Base-by-base conservation (phyloP, 2,797 vertebrate genomes). In the Hippocampus kuda region DNA sequence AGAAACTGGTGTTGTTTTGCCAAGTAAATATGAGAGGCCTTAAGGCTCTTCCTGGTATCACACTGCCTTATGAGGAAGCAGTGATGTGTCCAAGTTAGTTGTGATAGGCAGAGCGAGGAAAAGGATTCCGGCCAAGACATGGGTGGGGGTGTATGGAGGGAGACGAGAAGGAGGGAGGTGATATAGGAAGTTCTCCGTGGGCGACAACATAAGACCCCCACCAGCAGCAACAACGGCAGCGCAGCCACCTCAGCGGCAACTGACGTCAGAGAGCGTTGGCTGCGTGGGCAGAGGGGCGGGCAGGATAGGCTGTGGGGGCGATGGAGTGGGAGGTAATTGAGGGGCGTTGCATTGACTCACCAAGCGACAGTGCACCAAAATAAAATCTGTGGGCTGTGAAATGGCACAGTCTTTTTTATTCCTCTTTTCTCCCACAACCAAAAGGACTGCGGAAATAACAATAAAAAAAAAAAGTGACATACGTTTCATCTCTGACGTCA, bases 301-400 rank as follows among this genome's bases (percentile, higher is more conserved):
- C 88, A 88, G 86, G 90, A 91, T 85, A 87, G 89, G 88, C 89
- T 67, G 91, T 87, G 92, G 92, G 91, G 90, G 91, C 83, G 87
- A 86, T 73, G 78, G 89, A 90, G 93, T 92, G 91, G 92, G 84
- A 87, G 88, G 90, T 91, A 92, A 91, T 91, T 89, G 88, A 90
- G 91, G 92, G 91, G 90, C 87, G 92, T 90, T 89, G 90, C 87
- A 90, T 89, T 92, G 91, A 91, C 88, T 92, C 91, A 91, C 89
- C 89, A 84, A 91, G 89, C 88, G 89, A 90, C 88, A 82, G 88
- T 81, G 84, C 87, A 74, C 87, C 88, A 91, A 92, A 92, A 92
- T 93, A 92, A 91, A 90, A 89, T 56, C 81, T n/a, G 92, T 93
- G 92, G 93, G 93, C 89, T 90, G 90, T 83, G 85, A 91, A 92